These are phyloP conservation scores for Patiria pectinifera DNA, from an alignment of 53 echinoderm and acorn worm genomes.

Conservation along the genomic window DNA sequence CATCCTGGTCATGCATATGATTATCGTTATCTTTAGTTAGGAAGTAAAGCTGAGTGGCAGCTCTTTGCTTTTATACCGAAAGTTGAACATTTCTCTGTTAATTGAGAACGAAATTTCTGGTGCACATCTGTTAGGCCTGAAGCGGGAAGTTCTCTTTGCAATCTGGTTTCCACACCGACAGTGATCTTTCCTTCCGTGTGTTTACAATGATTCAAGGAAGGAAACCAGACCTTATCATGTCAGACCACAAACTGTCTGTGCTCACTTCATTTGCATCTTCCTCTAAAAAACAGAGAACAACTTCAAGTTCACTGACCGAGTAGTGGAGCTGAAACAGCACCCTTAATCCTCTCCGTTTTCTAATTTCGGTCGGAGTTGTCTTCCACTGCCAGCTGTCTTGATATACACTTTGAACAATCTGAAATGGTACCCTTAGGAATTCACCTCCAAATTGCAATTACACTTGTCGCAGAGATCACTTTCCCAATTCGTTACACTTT, in stretches of 20 bases:
- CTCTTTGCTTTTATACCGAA: background rate
- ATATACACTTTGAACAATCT: background rate
- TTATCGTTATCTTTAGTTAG: background rate
- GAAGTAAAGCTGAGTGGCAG: background rate
- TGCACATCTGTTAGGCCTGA: background rate
- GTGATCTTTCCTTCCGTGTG: background rate
- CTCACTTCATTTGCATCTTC: background rate
- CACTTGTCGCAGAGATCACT: conserved; percentile 1
- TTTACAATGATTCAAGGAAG: background rate
- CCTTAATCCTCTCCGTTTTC: background rate
- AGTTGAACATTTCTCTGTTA: background rate
- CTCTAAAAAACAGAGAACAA: background rate
- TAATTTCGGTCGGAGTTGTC: background rate
- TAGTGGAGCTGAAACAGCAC: background rate
- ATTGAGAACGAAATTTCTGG: background rate
- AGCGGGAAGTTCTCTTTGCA: background rate
- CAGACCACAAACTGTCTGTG: background rate
- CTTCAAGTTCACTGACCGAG: conserved; percentile 29
- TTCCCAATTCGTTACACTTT: conserved; percentile 3
- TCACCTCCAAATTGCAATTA: conserved; percentile 23
- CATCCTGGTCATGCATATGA: background rate
- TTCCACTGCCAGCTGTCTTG: background rate
- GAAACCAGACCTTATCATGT: conserved; percentile 24
- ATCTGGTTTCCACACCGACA: background rate
- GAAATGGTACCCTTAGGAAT: conserved; percentile 21